phyloP scores from a whole-genome alignment of 2,797 vertebrate genomes.

The Sebastes melanostomus region DNA sequence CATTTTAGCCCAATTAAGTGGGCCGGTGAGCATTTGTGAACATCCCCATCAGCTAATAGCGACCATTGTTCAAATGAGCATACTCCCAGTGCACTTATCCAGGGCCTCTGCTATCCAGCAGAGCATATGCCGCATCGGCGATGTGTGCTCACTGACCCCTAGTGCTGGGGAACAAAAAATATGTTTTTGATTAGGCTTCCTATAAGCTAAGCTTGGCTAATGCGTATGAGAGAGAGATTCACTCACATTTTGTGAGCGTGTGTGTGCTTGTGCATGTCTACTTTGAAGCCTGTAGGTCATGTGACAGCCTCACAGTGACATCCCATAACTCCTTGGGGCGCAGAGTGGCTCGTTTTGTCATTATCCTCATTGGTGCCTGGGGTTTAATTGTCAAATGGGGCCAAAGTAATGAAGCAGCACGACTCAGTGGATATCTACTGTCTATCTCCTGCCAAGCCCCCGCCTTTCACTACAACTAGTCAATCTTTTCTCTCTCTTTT shows the following conservation, averaged over 20 bases:
- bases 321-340: conserved; percentile 61
- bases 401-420: conserved; percentile 71
- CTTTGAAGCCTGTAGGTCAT: conserved; percentile 49
- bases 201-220: conserved; percentile 22
- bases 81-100: conserved; percentile 66
- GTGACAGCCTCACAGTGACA: conserved; percentile 57
- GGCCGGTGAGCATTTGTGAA: conserved; percentile 75
- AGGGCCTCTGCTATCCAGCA: conserved; percentile 48
- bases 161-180: conserved; percentile 47
- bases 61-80: conserved; percentile 76
- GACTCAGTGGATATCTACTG: conserved; percentile 62
- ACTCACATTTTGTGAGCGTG: not conserved
- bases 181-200: conserved; percentile 55
- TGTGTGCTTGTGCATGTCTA: conserved; percentile 2
- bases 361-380: conserved; percentile 66
- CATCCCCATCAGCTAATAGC: conserved; percentile 81
- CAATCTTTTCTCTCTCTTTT: not conserved
- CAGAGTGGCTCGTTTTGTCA: conserved; percentile 67
- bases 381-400: conserved; percentile 75
- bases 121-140: conserved; percentile 64
- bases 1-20: conserved; percentile 83
- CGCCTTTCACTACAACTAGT: not conserved
- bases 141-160: conserved; percentile 66
- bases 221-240: not conserved
- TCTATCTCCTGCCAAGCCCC: conserved; percentile 51